A percentile compares a stretch with the other conserved stretches of the same genome.
Conservation (phyloP, 2,888 invertebrate species). For the Watsonalla binaria region DNA sequence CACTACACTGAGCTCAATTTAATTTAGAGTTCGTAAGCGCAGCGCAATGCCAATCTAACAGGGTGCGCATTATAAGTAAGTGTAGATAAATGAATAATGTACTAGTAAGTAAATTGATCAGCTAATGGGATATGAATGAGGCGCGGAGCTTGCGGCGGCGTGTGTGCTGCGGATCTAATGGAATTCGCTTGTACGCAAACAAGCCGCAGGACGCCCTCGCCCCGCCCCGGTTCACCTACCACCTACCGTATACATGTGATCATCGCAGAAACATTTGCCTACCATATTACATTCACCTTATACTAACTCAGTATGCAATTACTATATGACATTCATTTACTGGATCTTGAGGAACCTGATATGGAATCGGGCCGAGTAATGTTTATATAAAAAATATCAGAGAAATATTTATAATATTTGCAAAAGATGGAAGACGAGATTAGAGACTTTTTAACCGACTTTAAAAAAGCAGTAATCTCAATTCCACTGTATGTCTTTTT, state of each 20-base stretch:
- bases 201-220: conserved; percentile 59
- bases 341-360: too few relatives aligned
- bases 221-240: conserved; percentile 36
- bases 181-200: conserved; percentile 78
- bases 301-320: conserved; percentile 5
- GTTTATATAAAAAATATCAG: too few relatives aligned
- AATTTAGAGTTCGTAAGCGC: conserved; percentile 10
- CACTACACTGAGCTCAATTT: too few relatives aligned
- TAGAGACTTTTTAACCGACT: too few relatives aligned
- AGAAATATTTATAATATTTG: too few relatives aligned
- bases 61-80: conserved; percentile 10
- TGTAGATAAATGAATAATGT: conserved; percentile 54
- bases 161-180: conserved; percentile 70
- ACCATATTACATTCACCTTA: conserved; percentile 24
- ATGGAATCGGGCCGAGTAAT: too few relatives aligned
- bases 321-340: too few relatives aligned
- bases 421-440: too few relatives aligned
- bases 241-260: conserved; percentile 35
- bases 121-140: conserved; percentile 77
- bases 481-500: too few relatives aligned
- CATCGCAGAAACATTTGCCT: conserved; percentile 31
- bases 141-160: conserved; percentile 63
- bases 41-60: conserved; percentile 15
- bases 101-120: conserved; percentile 72
- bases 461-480: too few relatives aligned